Conservation (phyloP, 2,113 vertebrate species). For the Oreochromis niloticus region DNA sequence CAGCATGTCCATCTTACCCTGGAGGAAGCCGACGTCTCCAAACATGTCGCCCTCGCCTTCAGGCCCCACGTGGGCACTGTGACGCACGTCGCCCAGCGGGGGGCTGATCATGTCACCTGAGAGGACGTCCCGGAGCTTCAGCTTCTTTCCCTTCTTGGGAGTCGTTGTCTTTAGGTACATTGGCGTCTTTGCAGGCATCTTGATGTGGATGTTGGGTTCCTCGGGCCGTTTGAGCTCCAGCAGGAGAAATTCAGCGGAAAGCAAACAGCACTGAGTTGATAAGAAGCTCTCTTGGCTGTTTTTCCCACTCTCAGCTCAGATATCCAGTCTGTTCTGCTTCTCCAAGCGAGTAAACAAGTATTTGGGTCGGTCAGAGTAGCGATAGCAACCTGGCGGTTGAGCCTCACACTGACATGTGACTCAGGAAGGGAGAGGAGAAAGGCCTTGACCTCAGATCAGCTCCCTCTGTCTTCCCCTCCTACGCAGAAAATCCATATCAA, state of each 20-base stretch:
- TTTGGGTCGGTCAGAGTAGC: slow-evolving; percentile 10
- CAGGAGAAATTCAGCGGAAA: not conserved
- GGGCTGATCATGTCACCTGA: slow-evolving; percentile 83
- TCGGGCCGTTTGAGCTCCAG: not conserved
- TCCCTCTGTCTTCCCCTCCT: slow-evolving; percentile 10
- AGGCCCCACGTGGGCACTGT: slow-evolving; percentile 78
- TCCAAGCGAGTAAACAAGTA: not conserved
- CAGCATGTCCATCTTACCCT: slow-evolving; percentile 76
- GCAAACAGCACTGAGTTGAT: not conserved
- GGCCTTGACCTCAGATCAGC: slow-evolving; percentile 43
- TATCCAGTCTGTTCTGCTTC: not conserved
- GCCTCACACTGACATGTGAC: slow-evolving; percentile 51
- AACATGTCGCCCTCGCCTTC: slow-evolving; percentile 78
- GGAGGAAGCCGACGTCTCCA: slow-evolving; percentile 78
- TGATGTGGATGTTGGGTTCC: not conserved
- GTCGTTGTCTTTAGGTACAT: slow-evolving; percentile 80
- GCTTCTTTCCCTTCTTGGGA: slow-evolving; percentile 75
- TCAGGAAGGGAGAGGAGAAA: not conserved
- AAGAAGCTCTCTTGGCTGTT: not conserved
- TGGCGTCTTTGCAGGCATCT: slow-evolving; percentile 81
- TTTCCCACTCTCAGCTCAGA: not conserved
- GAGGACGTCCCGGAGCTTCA: slow-evolving; percentile 74
- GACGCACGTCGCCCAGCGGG: slow-evolving; percentile 77
- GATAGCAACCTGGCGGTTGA: not conserved
- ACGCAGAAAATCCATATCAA: slow-evolving; percentile 22